Percentiles rank a stretch among this genome's conserved stretches.
Conservation (phyloP, 2,888 invertebrate species). For the Pachydiplax longipennis region DNA sequence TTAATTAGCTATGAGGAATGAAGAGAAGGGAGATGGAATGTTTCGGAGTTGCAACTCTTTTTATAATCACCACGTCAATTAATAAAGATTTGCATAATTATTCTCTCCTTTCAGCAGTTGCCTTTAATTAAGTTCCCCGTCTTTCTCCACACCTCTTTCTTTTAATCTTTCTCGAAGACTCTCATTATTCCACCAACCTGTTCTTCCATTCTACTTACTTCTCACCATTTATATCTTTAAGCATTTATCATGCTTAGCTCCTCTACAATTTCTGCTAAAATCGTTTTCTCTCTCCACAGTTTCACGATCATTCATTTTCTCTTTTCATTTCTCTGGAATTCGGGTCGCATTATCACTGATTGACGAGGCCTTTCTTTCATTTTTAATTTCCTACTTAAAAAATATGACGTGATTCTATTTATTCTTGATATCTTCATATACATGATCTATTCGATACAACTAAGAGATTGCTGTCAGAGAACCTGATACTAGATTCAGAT, state of each 20-base stretch:
- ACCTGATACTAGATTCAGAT: too few species aligned
- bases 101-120: not conserved
- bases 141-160: not conserved
- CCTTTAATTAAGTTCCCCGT: not conserved
- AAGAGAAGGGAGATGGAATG: not conserved
- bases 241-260: not conserved
- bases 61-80: not conserved
- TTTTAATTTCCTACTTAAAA: too few species aligned
- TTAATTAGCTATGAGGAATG: not conserved
- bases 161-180: not conserved
- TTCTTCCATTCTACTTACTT: not conserved
- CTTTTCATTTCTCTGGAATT: too few species aligned
- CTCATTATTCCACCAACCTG: not conserved
- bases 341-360: too few species aligned
- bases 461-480: too few species aligned
- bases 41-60: not conserved
- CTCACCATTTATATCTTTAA: not conserved
- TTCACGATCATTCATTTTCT: too few species aligned
- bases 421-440: too few species aligned
- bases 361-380: too few species aligned
- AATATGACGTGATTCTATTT: too few species aligned
- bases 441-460: too few species aligned
- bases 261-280: too few species aligned
- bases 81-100: not conserved
- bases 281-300: too few species aligned